phyloP scores from a whole-genome alignment of 2,797 vertebrate species.

The Cygnus olor region DNA sequence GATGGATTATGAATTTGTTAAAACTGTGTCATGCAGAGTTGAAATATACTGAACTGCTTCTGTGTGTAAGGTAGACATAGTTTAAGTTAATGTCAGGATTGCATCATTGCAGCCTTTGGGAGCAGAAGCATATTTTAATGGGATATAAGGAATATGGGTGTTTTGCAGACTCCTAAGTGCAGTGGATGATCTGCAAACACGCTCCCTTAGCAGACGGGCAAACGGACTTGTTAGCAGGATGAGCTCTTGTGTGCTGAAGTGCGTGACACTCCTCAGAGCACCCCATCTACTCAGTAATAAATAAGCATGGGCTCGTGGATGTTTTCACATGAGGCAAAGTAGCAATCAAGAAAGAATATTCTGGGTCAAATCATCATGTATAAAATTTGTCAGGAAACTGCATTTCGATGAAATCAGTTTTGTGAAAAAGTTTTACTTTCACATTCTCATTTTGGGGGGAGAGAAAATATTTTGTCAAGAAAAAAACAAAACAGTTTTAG shows the following conservation, averaged over 20 bases:
- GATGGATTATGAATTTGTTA: slow-evolving; percentile 17
- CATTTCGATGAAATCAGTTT: neutral
- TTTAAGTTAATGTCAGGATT: neutral
- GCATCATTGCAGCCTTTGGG: neutral
- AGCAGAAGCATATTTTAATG: neutral
- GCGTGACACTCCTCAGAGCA: neutral
- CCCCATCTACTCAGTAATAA: neutral
- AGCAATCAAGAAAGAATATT: neutral
- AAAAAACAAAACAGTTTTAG: neutral
- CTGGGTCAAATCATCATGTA: neutral
- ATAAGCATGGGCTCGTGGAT: neutral
- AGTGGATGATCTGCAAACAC: neutral
- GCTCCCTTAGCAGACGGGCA: neutral
- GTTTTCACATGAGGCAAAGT: neutral
- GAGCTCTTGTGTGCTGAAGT: neutral
- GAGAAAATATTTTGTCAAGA: neutral
- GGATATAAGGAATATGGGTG: neutral
- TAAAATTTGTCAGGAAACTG: neutral
- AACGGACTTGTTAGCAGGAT: neutral
- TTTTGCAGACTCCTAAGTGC: neutral
- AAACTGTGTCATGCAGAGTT: neutral
- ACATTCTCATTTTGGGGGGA: neutral
- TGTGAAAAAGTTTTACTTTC: neutral
- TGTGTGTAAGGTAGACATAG: neutral
- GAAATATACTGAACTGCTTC: neutral